Evolutionary conservation across 2,797 vertebrate genomes (phyloP).

Genomic region (Myotis myotis): DNA sequence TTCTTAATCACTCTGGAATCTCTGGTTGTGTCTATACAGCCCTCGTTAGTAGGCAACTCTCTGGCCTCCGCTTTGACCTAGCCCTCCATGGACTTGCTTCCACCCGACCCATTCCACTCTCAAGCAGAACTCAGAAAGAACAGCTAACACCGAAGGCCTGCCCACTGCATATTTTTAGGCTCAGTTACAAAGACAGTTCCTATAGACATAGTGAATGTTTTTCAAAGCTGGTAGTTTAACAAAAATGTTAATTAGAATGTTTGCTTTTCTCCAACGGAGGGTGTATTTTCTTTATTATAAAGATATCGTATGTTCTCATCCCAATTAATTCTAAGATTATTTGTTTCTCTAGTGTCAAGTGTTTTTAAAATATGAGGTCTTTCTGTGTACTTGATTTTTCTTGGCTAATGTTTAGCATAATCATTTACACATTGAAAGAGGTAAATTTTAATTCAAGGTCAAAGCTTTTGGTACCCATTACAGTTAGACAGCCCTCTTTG

Average conservation of each 20-base stretch:
- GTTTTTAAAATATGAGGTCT: conserved; percentile 50
- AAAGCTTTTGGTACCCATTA: not conserved
- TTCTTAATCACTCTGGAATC: not conserved
- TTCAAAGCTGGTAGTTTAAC: not conserved
- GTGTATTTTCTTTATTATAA: conserved; percentile 54
- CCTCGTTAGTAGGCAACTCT: not conserved
- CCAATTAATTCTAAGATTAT: conserved; percentile 47
- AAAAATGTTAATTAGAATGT: not conserved
- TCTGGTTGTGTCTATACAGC: not conserved
- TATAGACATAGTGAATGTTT: not conserved
- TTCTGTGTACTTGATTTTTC: conserved; percentile 61
- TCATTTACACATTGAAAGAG: conserved; percentile 57
- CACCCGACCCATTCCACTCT: not conserved
- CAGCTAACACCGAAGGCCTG: not conserved
- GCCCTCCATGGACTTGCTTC: not conserved
- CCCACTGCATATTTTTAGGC: not conserved
- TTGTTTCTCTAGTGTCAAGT: conserved; percentile 65
- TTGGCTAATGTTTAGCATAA: conserved; percentile 65
- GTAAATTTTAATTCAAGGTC: conserved; percentile 50
- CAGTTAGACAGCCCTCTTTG: not conserved
- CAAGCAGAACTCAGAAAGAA: not conserved
- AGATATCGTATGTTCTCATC: conserved; percentile 20
- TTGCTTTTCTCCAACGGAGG: not conserved
- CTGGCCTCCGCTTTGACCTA: not conserved
- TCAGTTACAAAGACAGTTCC: conserved; percentile 7